These are phyloP conservation scores for Netelia melanura DNA, from an alignment of 2,888 invertebrate genomes.

Conservation along the genomic window DNA sequence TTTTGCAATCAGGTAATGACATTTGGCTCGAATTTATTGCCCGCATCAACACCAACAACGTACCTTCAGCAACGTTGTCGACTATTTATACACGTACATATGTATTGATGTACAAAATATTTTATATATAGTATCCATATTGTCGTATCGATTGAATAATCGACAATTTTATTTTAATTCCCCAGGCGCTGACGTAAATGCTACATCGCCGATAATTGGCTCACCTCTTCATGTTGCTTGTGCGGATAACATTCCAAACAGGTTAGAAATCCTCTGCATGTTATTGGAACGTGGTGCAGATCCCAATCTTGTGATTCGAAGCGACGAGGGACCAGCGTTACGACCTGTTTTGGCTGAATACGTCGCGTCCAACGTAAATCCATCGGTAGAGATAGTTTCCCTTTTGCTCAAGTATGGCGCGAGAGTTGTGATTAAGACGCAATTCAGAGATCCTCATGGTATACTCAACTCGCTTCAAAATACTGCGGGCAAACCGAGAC, in stretches of 20 bases:
- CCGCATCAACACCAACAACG: constrained; percentile 1
- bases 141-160: constrained; percentile 13
- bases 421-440: constrained; percentile 92
- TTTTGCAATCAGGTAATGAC: constrained; percentile 89
- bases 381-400: constrained; percentile 88
- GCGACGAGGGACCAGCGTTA: constrained; percentile 90
- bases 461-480: constrained; percentile 92
- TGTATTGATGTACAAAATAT: constrained; percentile 42
- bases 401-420: constrained; percentile 92
- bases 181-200: constrained; percentile 91
- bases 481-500: constrained; percentile 84
- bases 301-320: constrained; percentile 91
- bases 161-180: constrained; percentile 31
- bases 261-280: constrained; percentile 88
- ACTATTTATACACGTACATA: background rate
- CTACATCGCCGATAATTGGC: constrained; percentile 92
- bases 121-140: background rate
- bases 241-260: constrained; percentile 91
- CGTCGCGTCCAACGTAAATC: constrained; percentile 90
- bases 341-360: constrained; percentile 94
- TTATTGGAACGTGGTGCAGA: constrained; percentile 90
- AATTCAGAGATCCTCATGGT: constrained; percentile 93
- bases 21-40: constrained; percentile 43
- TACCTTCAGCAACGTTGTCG: background rate
- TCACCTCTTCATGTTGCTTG: constrained; percentile 93